These are phyloP conservation scores for Eunapius fragilis DNA, from an alignment of 37 sponge, comb jelly and placozoan species.

Conservation along the genomic window DNA sequence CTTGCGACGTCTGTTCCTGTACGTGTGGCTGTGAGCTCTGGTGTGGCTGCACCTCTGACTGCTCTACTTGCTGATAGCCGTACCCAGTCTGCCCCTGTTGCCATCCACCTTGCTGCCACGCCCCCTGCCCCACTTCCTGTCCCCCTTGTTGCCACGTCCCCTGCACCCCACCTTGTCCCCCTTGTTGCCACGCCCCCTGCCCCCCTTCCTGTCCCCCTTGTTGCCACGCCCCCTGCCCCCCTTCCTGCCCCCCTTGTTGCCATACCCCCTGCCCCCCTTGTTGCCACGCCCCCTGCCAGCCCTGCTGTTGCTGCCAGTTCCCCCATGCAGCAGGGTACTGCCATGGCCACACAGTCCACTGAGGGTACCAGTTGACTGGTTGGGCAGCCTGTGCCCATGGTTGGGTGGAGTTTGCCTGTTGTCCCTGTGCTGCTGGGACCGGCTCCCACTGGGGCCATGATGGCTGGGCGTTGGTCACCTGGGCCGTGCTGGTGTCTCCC, in stretches of 20 bases:
- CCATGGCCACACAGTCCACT: background rate
- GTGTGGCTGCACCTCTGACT: background rate
- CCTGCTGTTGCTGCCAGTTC: background rate
- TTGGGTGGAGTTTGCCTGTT: background rate
- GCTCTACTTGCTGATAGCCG: background rate
- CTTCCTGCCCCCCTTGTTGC: background rate
- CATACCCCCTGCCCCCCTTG: background rate
- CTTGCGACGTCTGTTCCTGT: too few relatives aligned
- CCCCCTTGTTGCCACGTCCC: background rate
- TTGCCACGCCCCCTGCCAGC: conserved; percentile 2
- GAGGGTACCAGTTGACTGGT: background rate
- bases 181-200: conserved; percentile 15
- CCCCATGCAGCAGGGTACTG: background rate
- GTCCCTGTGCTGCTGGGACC: background rate
- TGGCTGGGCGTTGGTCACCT: background rate
- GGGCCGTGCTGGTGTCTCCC: background rate
- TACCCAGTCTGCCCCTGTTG: conserved; percentile 14
- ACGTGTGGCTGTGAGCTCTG: too few relatives aligned
- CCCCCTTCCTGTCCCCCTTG: background rate
- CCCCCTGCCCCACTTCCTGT: too few relatives aligned
- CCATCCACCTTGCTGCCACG: background rate
- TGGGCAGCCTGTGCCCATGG: background rate
- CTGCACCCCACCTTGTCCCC: background rate
- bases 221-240: background rate
- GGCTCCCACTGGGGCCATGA: background rate